Evolutionary conservation across 2,888 invertebrate species (phyloP), one percentile per base, ranked within the genome.

Genomic region (Nematopogon swammerdamellus): DNA sequence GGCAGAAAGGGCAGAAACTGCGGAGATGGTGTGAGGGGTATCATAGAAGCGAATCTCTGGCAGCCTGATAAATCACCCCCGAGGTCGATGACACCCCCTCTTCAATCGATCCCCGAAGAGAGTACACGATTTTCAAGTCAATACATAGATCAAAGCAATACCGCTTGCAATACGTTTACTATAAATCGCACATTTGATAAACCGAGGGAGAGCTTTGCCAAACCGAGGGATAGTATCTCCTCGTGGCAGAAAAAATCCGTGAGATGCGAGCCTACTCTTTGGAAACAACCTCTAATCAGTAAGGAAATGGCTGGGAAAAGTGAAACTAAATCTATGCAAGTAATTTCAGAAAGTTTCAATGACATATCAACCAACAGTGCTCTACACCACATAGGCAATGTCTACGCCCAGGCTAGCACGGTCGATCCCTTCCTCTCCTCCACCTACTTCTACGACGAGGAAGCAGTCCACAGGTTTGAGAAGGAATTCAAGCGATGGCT

Each of bases 401-500:
- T 76, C 18, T 79, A 80, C 56, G 72, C 76, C 3, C 74, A 77
- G 52, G 72, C 81, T 1, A 63, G 74, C 11, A 86, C 85, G 2
- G 71, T 81, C 5, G 87, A 89, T 69, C 89, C 89, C 3, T 89
- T 89, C 58, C 63, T 85, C 36, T 83, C 85, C 0, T 74, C 83
- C 0, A 82, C 85, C 0, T 82, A 88, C 61, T 87, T 85, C 60
- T 83, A 86, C 56, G 87, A 89, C 59, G 85, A 86, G 54, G 75
- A 80, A 56, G 86, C 88, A 60, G 80, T 92, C 1, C 81, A 84
- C 45, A 82, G 84, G 51, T 87, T 91, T 63, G 88, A 89, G 66
- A 70, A 63, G 1, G 85, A 88, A 59, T 88, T 91, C 52, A 88
- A 85, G 60, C 87, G 88, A 57, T 92, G 91, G 91, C 68, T 92